A percentile compares a stretch with the other conserved stretches of the same genome.
Conservation (phyloP, 2,113 vertebrate genomes). For the Okapia johnstoni region DNA sequence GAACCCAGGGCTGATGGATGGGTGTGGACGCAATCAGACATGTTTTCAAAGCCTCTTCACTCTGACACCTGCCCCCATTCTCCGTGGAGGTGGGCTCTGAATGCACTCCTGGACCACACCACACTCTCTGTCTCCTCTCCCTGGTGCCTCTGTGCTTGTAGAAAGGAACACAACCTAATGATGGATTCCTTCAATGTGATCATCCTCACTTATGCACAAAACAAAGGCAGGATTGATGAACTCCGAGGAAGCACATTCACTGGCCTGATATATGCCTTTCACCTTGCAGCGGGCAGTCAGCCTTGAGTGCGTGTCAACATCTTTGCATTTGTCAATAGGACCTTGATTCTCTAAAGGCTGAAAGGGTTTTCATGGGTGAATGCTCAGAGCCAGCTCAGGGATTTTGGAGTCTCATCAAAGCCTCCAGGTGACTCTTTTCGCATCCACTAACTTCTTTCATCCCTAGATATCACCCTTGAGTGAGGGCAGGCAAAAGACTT, state of each 20-base stretch:
- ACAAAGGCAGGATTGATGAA: conserved; percentile 64
- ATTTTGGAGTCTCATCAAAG: background rate
- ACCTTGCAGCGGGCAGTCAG: conserved; percentile 42
- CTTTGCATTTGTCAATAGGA: conserved; percentile 54
- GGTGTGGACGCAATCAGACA: conserved; percentile 39
- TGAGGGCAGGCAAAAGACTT: background rate
- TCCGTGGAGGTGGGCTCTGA: background rate
- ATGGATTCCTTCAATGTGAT: conserved; percentile 10
- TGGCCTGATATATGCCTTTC: conserved; percentile 20
- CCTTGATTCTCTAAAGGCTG: conserved; percentile 68
- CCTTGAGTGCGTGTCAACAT: background rate
- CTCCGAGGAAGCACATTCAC: background rate
- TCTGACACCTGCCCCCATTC: conserved; percentile 37
- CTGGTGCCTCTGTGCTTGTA: background rate
- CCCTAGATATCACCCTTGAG: background rate
- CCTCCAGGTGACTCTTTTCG: conserved; percentile 38
- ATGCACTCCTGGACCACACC: background rate
- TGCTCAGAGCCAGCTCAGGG: conserved; percentile 45
- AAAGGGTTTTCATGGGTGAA: conserved; percentile 24
- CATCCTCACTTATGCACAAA: background rate
- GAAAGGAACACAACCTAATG: conserved; percentile 7
- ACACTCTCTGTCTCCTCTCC: background rate
- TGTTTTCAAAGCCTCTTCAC: background rate
- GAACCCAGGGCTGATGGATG: background rate
- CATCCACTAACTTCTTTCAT: conserved; percentile 28